Percentiles rank a stretch among this genome's conserved stretches.
Conservation (phyloP, 1,140 invertebrate genomes). For the Cylas formicarius region DNA sequence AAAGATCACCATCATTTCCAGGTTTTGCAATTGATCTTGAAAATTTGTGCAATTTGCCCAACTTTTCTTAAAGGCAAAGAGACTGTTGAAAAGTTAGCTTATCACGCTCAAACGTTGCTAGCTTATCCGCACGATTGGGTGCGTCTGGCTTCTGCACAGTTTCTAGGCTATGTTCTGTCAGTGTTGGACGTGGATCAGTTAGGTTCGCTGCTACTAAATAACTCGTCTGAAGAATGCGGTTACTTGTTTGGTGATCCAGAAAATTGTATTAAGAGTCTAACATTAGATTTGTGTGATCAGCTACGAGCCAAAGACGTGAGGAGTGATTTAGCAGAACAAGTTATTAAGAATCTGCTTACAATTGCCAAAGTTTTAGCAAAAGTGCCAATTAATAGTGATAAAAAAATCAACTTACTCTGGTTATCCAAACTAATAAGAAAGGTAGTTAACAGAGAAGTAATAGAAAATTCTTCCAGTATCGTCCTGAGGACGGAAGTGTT, state of each 20-base stretch:
- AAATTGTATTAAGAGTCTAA: conserved; percentile 55
- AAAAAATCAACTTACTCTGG: conserved; percentile 54
- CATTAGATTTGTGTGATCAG: conserved; percentile 67
- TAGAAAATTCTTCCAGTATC: conserved; percentile 48
- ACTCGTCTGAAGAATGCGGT: conserved; percentile 44
- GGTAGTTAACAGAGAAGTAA: conserved; percentile 66
- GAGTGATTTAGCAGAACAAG: conserved; percentile 56
- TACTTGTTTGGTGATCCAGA: conserved; percentile 56
- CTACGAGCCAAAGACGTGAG: conserved; percentile 53
- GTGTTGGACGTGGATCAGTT: conserved; percentile 55
- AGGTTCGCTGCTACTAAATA: conserved; percentile 43
- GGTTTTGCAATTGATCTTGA: conserved; percentile 55
- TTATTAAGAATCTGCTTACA: conserved; percentile 67
- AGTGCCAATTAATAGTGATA: conserved; percentile 41
- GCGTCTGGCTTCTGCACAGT: conserved; percentile 62
- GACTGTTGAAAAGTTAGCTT: conserved; percentile 42
- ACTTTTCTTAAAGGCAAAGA: conserved; percentile 43
- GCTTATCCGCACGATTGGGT: conserved; percentile 66
- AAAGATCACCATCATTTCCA: conserved; percentile 68
- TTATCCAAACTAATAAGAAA: conserved; percentile 59
- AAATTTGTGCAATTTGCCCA: conserved; percentile 50
- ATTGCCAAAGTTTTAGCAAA: conserved; percentile 55
- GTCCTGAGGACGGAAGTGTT: conserved; percentile 61
- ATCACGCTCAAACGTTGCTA: conserved; percentile 47
- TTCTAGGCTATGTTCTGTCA: conserved; percentile 64